Evolutionary conservation across 2,888 invertebrate genomes (phyloP), one percentile per base, ranked within the genome.

Genomic region (Lasioglossum leucozonium): DNA sequence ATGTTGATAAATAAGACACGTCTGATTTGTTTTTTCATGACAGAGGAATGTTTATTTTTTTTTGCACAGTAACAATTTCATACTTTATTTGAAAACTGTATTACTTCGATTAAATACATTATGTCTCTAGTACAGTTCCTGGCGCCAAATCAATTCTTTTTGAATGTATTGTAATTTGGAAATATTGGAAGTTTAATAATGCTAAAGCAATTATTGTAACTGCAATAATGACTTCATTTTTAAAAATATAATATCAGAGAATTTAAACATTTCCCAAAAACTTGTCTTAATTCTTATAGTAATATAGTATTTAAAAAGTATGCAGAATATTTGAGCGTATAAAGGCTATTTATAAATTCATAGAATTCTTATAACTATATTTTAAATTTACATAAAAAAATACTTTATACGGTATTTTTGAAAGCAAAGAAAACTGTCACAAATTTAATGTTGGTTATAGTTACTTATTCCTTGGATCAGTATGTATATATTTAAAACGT

Each of bases 1-100:
- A 90, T 89, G 90, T 86, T 89, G 87, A 87, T 79, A 92, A 91
- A 91, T 88, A 91, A 87, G 90, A 93, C 93, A 93, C 92, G 89
- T 92, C 91, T 93, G 93, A 91, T 93, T 84, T 92, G 92, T 90
- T 88, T 94, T 95, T 94, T 93, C 91, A 92, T 92, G 86, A 92
- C 94, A 94, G 90, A 93, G 92, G 92, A 94, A 93, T 90, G 92
- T 95, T 95, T 95, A 94, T 95, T 95, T 93, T 92, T 93, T 92
- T 91, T 77, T 78, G 93, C 94, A 95, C 94, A 95, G 89, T 93
- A 93, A 94, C 94, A 90, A 81, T 78, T 81, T 85, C 67, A 72
- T 76, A 77, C 72, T 80, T 71, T 77, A 72, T 82, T 85, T 81
- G 83, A 84, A 78, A 55, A 55, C 65, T 75, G 74, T 78, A 72